Conservation (phyloP, 2,797 vertebrate genomes). For the Xenentodon cancila region DNA sequence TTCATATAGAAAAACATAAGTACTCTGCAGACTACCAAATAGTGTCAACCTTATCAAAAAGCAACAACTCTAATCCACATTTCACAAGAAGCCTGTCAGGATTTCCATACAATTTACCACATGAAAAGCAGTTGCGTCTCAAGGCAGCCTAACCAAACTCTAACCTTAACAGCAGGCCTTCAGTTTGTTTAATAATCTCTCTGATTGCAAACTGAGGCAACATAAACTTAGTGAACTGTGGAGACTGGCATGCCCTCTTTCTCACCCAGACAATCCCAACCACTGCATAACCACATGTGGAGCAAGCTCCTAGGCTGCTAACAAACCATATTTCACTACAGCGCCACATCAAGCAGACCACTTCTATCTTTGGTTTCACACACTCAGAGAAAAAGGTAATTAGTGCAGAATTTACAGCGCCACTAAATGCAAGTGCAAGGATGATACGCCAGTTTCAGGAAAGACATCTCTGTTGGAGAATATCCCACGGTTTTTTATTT, state of each 20-base stretch:
- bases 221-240: conserved; percentile 67
- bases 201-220: conserved; percentile 58
- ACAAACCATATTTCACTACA: conserved; percentile 70
- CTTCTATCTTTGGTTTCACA: conserved; percentile 70
- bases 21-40: not conserved
- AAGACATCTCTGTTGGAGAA: not conserved
- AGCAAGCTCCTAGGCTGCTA: conserved; percentile 69
- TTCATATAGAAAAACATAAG: not conserved
- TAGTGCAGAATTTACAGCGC: conserved; percentile 52
- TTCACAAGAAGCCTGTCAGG: conserved; percentile 25
- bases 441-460: not conserved
- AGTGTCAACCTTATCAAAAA: not conserved
- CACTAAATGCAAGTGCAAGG: conserved; percentile 26
- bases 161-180: conserved; percentile 56
- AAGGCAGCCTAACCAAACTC: conserved; percentile 34
- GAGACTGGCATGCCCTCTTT: conserved; percentile 66
- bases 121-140: conserved; percentile 36
- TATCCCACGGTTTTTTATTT: no score
- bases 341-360: conserved; percentile 67
- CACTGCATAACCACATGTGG: conserved; percentile 72
- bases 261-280: conserved; percentile 71
- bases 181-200: conserved; percentile 55
- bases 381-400: conserved; percentile 54
- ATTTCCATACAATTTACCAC: conserved; percentile 24
- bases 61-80: conserved; percentile 10